These are phyloP conservation scores for Argyra leucocephala DNA, from an alignment of 2,888 invertebrate species.

Conservation along the genomic window DNA sequence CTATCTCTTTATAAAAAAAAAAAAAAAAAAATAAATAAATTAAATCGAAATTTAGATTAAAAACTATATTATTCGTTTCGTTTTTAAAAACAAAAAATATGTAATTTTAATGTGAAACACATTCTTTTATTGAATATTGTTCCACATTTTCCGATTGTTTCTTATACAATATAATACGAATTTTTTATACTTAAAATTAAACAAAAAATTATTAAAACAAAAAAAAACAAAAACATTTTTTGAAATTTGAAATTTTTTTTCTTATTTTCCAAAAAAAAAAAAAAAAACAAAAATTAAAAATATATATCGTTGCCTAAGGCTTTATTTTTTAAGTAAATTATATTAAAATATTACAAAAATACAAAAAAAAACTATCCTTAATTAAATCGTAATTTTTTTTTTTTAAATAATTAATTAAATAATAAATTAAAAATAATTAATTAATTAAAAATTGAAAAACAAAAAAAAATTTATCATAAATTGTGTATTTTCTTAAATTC, in stretches of 20 bases:
- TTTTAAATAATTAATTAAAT: too few species aligned
- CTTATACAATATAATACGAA: not conserved
- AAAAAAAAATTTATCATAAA: not conserved
- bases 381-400: too few species aligned
- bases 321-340: slow-evolving; percentile 6
- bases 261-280: too few species aligned
- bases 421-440: slow-evolving; percentile 2
- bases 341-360: not conserved
- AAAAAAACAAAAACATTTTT: not conserved
- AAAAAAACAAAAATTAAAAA: not conserved
- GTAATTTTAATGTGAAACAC: not conserved
- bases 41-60: not conserved
- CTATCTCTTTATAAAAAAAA: not conserved
- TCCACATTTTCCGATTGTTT: slow-evolving; percentile 4
- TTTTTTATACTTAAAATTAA: not conserved
- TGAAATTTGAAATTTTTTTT: not conserved
- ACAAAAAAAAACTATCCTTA: not conserved
- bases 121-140: not conserved
- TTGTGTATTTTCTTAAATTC: slow-evolving; percentile 2
- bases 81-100: not conserved
- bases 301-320: not conserved
- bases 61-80: not conserved
- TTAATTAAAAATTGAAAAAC: not conserved
- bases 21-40: not conserved
- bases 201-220: not conserved